Base-by-base conservation (phyloP, 1,140 invertebrate genomes). In the Battus philenor region DNA sequence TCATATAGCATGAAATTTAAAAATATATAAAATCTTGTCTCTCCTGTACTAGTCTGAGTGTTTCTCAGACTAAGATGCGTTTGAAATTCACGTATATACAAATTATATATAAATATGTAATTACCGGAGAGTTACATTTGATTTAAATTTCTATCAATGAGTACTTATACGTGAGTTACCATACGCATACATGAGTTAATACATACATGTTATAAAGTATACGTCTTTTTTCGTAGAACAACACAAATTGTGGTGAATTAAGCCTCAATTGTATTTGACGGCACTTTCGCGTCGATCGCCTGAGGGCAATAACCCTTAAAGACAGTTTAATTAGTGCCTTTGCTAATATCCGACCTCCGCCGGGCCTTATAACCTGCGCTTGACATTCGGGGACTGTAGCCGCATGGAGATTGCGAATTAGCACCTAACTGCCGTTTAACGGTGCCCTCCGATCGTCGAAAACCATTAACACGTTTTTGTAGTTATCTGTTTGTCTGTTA, bases 351-450 rank as follows among this genome's bases (percentile, higher is more conserved):
- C 38, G 38, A 9, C 22, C 3, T 6, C n/a, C 24, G 10, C 15
- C 16, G 24, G 38, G 9, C 34, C 4, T 15, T 22, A 41, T 41
- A 29, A 41, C 38, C 38, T 41, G 38, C 24, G 17, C 38, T 27
- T 41, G 38, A 41, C 38, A 41, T 41, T 41, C 16, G 32, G 24
- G 9, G 38, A 7, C 38, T 15, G 29, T 41, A n/a, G 38, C 38
- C 38, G 38, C 38, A 41, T 41, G 29, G 38, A 41, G 24, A 41
- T 41, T 41, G 38, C 24, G 38, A 41, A 41, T 41, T 41, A 41
- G 15, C 38, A 15, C 38, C 38, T 27, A 41, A 41, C 24, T 17
- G 36, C 36, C 36, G 26, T 39, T 41, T 29, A 34, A 34, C 38
- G 18, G n/a, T n/a, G n/a, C n/a, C n/a, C n/a, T n/a, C n/a, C n/a